phyloP scores from a whole-genome alignment of 2,113 vertebrate genomes.

The Rallus limicola region DNA sequence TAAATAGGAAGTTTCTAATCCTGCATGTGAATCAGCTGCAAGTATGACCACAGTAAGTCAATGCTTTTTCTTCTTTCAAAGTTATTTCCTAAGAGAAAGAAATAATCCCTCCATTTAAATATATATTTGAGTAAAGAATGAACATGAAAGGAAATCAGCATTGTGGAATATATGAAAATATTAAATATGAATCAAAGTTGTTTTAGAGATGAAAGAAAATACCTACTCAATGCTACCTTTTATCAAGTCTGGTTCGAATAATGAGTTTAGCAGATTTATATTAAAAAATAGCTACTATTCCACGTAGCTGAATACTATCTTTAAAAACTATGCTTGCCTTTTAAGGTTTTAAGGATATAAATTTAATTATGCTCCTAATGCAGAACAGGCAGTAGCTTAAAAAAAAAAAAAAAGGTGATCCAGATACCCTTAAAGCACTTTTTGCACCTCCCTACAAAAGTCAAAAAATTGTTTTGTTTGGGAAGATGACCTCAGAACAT shows the following conservation, averaged over 20 bases:
- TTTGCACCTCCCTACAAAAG: background rate
- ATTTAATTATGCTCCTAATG: background rate
- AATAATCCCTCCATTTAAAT: background rate
- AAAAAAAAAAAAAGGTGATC: background rate
- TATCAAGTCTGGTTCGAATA: background rate
- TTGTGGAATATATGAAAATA: background rate
- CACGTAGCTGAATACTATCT: background rate
- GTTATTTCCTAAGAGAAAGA: background rate
- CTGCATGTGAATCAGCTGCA: background rate
- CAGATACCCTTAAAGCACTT: background rate
- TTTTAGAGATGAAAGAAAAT: background rate
- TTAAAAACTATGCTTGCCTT: background rate
- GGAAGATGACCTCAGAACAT: background rate
- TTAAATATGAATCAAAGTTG: background rate
- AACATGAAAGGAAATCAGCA: background rate
- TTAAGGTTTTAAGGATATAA: background rate
- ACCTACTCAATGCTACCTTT: background rate
- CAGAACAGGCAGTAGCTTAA: background rate
- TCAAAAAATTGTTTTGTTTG: background rate
- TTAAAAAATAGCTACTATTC: background rate
- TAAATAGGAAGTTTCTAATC: background rate
- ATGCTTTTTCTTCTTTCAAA: background rate
- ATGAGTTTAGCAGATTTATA: background rate
- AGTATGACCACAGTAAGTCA: background rate
- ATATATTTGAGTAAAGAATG: background rate